Base-by-base conservation (phyloP, 2,797 vertebrate species). In the Coracias cyanogaster region DNA sequence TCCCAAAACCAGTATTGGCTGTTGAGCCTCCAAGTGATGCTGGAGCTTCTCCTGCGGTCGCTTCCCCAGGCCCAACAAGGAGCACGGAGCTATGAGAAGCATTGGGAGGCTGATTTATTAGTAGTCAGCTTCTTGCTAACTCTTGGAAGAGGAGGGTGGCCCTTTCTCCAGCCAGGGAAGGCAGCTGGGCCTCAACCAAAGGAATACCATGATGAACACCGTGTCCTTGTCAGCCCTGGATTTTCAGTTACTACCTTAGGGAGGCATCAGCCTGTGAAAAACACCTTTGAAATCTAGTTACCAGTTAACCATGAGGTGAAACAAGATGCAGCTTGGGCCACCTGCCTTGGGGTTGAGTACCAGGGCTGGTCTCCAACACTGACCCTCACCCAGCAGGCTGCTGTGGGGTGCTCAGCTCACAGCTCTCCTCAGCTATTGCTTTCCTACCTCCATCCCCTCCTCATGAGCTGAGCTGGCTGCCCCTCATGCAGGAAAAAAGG, bases 401-500 rank as follows among this genome's bases (percentile, higher is more conserved):
- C 45, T 17, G 57, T 0, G 0, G 37, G 18, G 26, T 58, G 25
- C 49, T 26, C 9, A 4, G 76, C 39, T 71, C 31, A 21, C 9
- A 7, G 29, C 1, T 9, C 6, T 11, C 37, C 37, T 37, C 37
- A 37, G n/a, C 39, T 74, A 28, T 54, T 37, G 35, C 46, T 67
- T 24, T 57, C 35, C 37, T 67, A 46, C 67, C 18, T 76, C n/a
- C 76, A 29, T 22, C 61, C 24, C 14, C n/a, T 77, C 13, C 43
- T 82, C 0, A 0, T 11, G 51, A 65, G 31, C 21, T 0, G 1
- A 72, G 51, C 6, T 57, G 51, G 43, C 43, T 51, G 22, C 14
- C 66, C 10, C 15, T 61, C 41, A 41, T 1, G 3, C 31, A 16
- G 49, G 8, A 6, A 17, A 13, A 76, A 91, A 26, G 4, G 15